Base-by-base conservation (phyloP, 1,140 invertebrate species). In the Ericerus pela region DNA sequence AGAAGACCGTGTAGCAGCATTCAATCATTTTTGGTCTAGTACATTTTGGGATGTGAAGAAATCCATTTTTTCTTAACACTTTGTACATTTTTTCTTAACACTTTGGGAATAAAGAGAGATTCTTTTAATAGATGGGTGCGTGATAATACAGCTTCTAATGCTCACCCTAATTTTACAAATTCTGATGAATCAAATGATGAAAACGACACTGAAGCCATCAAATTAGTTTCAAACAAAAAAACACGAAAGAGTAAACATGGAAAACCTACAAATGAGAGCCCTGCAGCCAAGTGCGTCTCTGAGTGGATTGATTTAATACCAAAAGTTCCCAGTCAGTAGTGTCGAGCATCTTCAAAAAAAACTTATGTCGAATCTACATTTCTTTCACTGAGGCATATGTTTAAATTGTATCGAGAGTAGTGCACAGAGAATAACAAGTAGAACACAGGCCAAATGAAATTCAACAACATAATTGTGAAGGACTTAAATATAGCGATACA, bases 321-420 rank as follows among this genome's bases (percentile, higher is more conserved):
- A 22, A 33, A 41, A 20, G 30, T 61, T 20, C 24, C 33, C 12
- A 51, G 24, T 12, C 22, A 61, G 31, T 62, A 57, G 24, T 59
- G 58, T 37, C 53, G 37, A n/a, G 30, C 28, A n/a, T 55, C 24
- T 59, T 27, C 28, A 24, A 18, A 11, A 22, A 51, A 28, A 24
- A 61, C 37, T 27, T 43, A 56, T 55, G 8, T 51, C 12, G 56
- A 56, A 37, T 29, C 28, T 10, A 61, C 33, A n/a, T n/a, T n/a
- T 27, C 28, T 55, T 36, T 8, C 16, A 55, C 36, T 54, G 16
- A 55, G 24, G 26, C n/a, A 47, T 29, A 54, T 53, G 37, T 36
- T 22, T 54, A 26, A 27, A 28, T 43, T 38, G 16, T 51, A 20
- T 30, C 55, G n/a, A n/a, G n/a, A n/a, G n/a, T n/a, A n/a, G n/a